Percentiles rank a stretch among this genome's conserved stretches.
Conservation (phyloP, 2,113 vertebrate species). For the Alligator mississippiensis region DNA sequence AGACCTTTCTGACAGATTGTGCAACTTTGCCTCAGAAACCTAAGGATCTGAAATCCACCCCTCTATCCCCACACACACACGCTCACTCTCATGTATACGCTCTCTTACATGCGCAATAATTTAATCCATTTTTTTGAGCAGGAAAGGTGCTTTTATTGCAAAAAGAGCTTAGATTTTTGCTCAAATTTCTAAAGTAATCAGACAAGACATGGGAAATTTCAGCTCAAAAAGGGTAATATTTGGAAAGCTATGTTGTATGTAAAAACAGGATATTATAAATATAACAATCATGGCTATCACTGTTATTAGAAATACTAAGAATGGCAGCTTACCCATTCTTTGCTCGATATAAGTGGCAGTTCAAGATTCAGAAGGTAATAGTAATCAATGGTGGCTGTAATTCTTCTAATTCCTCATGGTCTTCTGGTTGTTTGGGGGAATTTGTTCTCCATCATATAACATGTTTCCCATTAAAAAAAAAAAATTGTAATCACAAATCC, state of each 20-base stretch:
- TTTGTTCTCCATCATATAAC: background rate
- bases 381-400: background rate
- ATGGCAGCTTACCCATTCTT: fast-evolving
- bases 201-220: background rate
- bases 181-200: background rate
- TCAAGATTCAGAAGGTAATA: background rate
- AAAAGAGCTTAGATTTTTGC: background rate
- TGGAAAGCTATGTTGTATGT: background rate
- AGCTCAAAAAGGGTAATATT: background rate
- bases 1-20: background rate
- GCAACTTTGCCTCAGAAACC: background rate
- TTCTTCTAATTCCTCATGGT: background rate
- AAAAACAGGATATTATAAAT: background rate
- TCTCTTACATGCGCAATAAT: background rate
- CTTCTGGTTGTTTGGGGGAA: background rate
- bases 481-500: background rate
- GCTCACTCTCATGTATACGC: background rate
- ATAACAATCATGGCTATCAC: fast-evolving
- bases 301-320: background rate
- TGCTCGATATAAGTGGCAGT: background rate
- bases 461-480: background rate
- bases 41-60: background rate
- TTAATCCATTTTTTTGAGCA: background rate
- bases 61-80: background rate
- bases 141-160: background rate